Base-by-base conservation (phyloP, 23 tunicate species). In the Diplosoma virens region DNA sequence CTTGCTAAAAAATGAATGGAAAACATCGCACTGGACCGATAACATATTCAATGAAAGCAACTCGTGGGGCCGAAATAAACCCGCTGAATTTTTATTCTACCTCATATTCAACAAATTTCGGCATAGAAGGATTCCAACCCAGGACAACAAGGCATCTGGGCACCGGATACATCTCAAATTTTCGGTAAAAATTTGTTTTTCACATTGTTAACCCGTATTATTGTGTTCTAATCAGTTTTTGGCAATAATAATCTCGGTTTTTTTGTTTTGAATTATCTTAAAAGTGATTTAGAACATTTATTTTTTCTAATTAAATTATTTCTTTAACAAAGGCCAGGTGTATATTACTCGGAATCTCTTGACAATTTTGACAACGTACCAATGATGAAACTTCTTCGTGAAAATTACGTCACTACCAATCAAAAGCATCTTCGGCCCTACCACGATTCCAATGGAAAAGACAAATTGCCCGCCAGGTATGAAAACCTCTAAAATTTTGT, bases 121-220 rank as follows among this genome's bases (percentile, higher is more conserved):
- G 87, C 9, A 69, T 67, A 32, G 81, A 89, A 33, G 76, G 71
- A 2, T 89, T 89, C 61, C 16, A 31, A 2, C 84, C 88, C 1
- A 33, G 61, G 59, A 30, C 66, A 2, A 71, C 64, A 16, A 82
- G 79, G 32, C 84, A 71, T 24, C 24, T 30, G 20, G 96, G 96
- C 32, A 89, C 96, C 7, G 96, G 96, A n/a, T 89, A 89, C 52
- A 25, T 77, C 0, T 80, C 96, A 3, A 89, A 82, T 64, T 89
- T 78, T 69, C 77, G 96, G 96, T 82, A 68, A 66, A 73, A 4
- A n/a, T n/a, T n/a, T n/a, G n/a, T n/a, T n/a, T n/a, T n/a, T n/a
- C n/a, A 56, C 4, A n/a, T 75, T 54, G 21, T 58, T 48, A 47
- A 73, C 17, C 4, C 32, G n/a, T n/a, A n/a, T n/a, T n/a, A n/a